Percentiles rank a stretch among this genome's conserved stretches.
Conservation (phyloP, 2,113 vertebrate genomes). For the Anas platyrhynchos region DNA sequence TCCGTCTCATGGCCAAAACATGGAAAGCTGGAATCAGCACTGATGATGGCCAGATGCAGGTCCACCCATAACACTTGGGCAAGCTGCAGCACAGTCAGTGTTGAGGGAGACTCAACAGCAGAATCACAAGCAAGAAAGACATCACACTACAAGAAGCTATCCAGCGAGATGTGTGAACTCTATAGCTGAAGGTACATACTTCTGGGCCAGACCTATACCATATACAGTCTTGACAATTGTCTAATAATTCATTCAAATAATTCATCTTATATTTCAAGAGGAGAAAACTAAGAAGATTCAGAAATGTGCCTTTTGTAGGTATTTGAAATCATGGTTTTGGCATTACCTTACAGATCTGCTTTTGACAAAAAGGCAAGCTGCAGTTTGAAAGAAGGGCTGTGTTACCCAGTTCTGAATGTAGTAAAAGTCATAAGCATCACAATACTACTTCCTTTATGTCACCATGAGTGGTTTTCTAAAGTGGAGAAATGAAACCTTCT, state of each 20-base stretch:
- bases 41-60: not conserved
- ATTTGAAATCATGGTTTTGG: not conserved
- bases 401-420: not conserved
- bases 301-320: not conserved
- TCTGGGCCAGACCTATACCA: not conserved
- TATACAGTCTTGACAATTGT: not conserved
- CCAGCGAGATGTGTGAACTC: not conserved
- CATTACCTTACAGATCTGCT: not conserved
- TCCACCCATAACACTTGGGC: accelerated
- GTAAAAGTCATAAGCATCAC: not conserved
- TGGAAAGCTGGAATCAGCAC: not conserved
- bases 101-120: not conserved
- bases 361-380: not conserved
- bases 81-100: not conserved
- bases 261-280: not conserved
- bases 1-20: not conserved
- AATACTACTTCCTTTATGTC: not conserved
- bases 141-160: not conserved
- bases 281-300: not conserved
- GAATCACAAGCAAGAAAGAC: accelerated
- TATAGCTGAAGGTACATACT: not conserved
- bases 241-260: not conserved
- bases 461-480: not conserved
- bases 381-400: not conserved
- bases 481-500: not conserved